Conservation (phyloP, 53 echinoderm and acorn worm genomes). For the Apostichopus leukothele region DNA sequence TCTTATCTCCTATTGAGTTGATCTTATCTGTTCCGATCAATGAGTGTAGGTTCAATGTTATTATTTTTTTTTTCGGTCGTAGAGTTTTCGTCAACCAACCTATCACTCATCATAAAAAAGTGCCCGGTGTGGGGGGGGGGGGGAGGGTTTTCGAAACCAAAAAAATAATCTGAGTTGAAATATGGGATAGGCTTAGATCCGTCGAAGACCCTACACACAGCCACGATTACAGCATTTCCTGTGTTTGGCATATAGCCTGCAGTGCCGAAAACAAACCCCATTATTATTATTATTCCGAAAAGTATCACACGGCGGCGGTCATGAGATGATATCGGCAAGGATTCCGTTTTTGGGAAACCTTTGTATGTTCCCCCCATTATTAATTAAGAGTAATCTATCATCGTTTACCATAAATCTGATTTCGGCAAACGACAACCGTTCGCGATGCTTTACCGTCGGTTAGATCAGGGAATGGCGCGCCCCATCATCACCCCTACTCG, state of each 20-base stretch:
- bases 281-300: conserved; percentile 7
- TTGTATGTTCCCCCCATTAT: conserved; percentile 31
- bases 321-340: background rate
- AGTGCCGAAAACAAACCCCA: background rate
- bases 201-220: no score
- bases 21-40: no score
- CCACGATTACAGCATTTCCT: no score
- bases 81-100: no score
- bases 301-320: conserved; percentile 8
- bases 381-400: conserved; percentile 36
- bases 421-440: background rate
- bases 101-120: no score
- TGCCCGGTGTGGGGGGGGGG: no score
- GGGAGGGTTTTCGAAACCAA: no score
- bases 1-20: no score
- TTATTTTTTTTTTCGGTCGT: no score
- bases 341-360: background rate
- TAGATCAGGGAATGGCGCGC: conserved; percentile 29
- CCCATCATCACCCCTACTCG: conserved; percentile 37
- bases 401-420: conserved; percentile 46
- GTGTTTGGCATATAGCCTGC: conserved; percentile 9
- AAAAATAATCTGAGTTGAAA: no score
- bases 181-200: no score
- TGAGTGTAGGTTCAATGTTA: no score
- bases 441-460: conserved; percentile 21